A percentile compares a stretch with the other conserved stretches of the same genome.
Conservation (phyloP, 2,113 vertebrate species). For the Triplophysa rosa region DNA sequence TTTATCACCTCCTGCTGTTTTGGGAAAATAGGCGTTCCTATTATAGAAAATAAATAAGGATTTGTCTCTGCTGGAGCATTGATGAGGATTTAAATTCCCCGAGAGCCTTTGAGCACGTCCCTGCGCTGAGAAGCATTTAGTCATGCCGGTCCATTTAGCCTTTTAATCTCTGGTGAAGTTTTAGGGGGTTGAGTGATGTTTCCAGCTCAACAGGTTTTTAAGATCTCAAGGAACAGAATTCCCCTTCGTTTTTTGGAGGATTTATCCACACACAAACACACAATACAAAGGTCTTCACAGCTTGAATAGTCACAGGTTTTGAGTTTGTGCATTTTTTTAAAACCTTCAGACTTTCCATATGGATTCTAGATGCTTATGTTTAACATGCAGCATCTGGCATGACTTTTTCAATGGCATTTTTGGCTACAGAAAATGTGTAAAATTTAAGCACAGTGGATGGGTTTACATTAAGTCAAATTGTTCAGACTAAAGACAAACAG, state of each 20-base stretch:
- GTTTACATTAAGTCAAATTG: neutral
- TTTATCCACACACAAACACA: slow-evolving; percentile 32
- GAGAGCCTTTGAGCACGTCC: slow-evolving; percentile 14
- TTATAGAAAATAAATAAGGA: slow-evolving; percentile 46
- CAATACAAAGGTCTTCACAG: slow-evolving; percentile 43
- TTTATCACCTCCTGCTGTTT: slow-evolving; percentile 28
- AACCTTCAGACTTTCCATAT: slow-evolving; percentile 44
- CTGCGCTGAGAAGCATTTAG: slow-evolving; percentile 33
- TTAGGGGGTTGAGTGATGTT: slow-evolving; percentile 17
- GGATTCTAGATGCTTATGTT: slow-evolving; percentile 50
- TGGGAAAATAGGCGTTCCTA: slow-evolving; percentile 28
- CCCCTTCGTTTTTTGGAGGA: slow-evolving; percentile 30
- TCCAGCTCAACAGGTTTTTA: slow-evolving; percentile 38
- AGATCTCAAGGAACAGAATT: slow-evolving; percentile 27
- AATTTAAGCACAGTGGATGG: neutral
- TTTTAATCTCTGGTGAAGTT: slow-evolving; percentile 43
- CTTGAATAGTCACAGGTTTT: slow-evolving; percentile 48
- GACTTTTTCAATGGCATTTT: neutral
- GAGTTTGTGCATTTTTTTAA: slow-evolving; percentile 44
- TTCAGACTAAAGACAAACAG: slow-evolving; percentile 53
- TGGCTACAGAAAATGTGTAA: slow-evolving; percentile 6
- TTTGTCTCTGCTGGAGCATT: slow-evolving; percentile 40
- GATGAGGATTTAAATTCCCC: slow-evolving; percentile 11
- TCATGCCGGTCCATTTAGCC: slow-evolving; percentile 24
- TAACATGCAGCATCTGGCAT: slow-evolving; percentile 35